These are phyloP conservation scores for Oncopodura yosiiana DNA, from an alignment of 1,140 invertebrate species.

Conservation along the genomic window DNA sequence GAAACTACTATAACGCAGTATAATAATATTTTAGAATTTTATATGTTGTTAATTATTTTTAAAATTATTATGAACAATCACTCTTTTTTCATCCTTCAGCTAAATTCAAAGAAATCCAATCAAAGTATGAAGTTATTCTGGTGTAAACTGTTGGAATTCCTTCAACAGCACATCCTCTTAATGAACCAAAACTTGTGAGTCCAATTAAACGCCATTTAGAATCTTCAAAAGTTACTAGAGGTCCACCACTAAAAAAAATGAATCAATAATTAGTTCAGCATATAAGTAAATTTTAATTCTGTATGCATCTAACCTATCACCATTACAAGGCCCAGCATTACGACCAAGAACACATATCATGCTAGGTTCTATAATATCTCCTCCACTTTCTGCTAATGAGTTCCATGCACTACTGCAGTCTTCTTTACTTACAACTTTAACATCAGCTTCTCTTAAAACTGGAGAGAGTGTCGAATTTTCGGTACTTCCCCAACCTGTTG, in stretches of 20 bases:
- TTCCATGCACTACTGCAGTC: slow-evolving; percentile 13
- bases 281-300: neutral
- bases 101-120: slow-evolving; percentile 27
- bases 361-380: slow-evolving; percentile 8
- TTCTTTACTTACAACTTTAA: slow-evolving; percentile 17
- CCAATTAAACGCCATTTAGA: slow-evolving; percentile 20
- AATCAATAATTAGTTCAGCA: neutral
- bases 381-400: slow-evolving; percentile 16
- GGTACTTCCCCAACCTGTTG: slow-evolving; percentile 30
- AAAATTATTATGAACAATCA: too few species aligned
- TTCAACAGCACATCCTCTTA: slow-evolving; percentile 24
- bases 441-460: slow-evolving; percentile 18
- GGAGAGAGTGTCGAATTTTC: slow-evolving; percentile 24
- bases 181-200: slow-evolving; percentile 26
- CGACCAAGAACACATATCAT: slow-evolving; percentile 24
- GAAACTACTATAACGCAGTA: too few species aligned
- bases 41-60: too few species aligned
- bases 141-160: slow-evolving; percentile 26
- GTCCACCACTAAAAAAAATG: slow-evolving; percentile 13
- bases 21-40: too few species aligned
- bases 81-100: too few species aligned
- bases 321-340: slow-evolving; percentile 28
- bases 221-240: slow-evolving; percentile 10
- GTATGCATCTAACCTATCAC: neutral
- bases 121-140: slow-evolving; percentile 20